Conservation (phyloP, 2,113 vertebrate genomes). For the Globicephala melas region DNA sequence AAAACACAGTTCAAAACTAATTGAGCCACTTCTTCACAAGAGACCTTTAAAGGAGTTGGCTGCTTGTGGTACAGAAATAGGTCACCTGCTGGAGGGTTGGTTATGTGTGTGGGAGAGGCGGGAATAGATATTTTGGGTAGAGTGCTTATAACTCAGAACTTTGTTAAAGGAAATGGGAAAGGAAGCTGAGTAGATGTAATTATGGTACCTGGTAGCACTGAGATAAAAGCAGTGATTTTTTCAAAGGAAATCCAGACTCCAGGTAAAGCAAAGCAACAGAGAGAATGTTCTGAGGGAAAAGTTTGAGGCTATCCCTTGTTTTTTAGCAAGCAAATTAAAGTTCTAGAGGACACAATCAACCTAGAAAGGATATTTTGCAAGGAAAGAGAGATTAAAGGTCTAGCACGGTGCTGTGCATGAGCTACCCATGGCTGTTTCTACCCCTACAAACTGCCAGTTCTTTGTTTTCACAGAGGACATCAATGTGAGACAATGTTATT, state of each 20-base stretch:
- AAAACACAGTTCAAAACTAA: conserved; percentile 7
- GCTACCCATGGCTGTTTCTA: background rate
- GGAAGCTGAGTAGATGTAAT: background rate
- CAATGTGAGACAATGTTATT: background rate
- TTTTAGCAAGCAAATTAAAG: background rate
- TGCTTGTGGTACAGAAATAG: background rate
- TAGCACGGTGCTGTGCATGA: too few species aligned
- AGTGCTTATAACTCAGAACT: background rate
- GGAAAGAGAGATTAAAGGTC: background rate
- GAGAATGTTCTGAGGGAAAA: background rate
- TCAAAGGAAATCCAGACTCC: background rate
- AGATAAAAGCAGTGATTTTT: background rate
- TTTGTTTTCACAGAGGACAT: background rate
- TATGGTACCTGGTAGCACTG: background rate
- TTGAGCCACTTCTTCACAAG: background rate
- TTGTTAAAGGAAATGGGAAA: conserved; percentile 11
- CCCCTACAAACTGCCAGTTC: background rate
- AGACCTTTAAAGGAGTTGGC: background rate
- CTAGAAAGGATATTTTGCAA: background rate
- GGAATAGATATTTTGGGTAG: background rate
- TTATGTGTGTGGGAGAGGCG: background rate
- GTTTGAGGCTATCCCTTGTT: background rate
- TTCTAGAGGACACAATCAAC: background rate
- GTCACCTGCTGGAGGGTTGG: background rate
- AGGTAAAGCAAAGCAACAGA: background rate